phyloP scores from a whole-genome alignment of 2,888 invertebrate genomes.

The Linhomoeus sp. region DNA sequence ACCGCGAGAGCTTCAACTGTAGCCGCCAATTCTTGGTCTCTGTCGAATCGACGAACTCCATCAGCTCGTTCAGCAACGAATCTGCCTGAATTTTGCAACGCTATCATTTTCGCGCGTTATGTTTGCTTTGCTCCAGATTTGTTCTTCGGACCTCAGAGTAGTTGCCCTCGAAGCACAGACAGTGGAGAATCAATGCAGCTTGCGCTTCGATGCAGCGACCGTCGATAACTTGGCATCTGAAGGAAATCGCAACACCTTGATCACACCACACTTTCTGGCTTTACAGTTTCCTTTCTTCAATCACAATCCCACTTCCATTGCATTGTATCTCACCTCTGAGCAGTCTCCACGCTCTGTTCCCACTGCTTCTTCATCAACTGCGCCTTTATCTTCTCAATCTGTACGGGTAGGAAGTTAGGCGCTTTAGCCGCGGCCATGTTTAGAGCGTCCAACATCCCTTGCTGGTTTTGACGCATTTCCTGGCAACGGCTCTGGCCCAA shows the following conservation, averaged over 20 bases:
- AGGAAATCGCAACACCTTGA: background rate
- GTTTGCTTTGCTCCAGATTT: too few species aligned
- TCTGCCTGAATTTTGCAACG: slow-evolving; percentile 39
- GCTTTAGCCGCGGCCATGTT: slow-evolving; percentile 47
- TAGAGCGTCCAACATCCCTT: slow-evolving; percentile 41
- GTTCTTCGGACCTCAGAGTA: slow-evolving; percentile 47
- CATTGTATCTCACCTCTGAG: slow-evolving; percentile 4
- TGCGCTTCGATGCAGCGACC: slow-evolving; percentile 52
- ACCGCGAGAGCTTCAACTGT: slow-evolving; percentile 47
- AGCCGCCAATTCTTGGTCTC: slow-evolving; percentile 57
- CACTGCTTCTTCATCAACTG: slow-evolving; percentile 65
- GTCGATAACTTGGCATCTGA: slow-evolving; percentile 48
- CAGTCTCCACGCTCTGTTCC: slow-evolving; percentile 55
- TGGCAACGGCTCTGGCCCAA: slow-evolving; percentile 58
- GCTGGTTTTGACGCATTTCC: slow-evolving; percentile 49
- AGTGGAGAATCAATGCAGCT: slow-evolving; percentile 44
- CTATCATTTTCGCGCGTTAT: too few species aligned
- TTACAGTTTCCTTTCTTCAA: too few species aligned
- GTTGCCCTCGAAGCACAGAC: slow-evolving; percentile 55
- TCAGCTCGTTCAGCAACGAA: slow-evolving; percentile 47
- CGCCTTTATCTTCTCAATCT: slow-evolving; percentile 68
- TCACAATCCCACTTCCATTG: too few species aligned
- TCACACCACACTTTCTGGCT: too few species aligned
- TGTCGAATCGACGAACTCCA: slow-evolving; percentile 44
- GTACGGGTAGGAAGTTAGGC: slow-evolving; percentile 52